Evolutionary conservation across 1,140 invertebrate species (phyloP), one percentile per base, ranked within the genome.

Genomic region (Heliothis subflexa): DNA sequence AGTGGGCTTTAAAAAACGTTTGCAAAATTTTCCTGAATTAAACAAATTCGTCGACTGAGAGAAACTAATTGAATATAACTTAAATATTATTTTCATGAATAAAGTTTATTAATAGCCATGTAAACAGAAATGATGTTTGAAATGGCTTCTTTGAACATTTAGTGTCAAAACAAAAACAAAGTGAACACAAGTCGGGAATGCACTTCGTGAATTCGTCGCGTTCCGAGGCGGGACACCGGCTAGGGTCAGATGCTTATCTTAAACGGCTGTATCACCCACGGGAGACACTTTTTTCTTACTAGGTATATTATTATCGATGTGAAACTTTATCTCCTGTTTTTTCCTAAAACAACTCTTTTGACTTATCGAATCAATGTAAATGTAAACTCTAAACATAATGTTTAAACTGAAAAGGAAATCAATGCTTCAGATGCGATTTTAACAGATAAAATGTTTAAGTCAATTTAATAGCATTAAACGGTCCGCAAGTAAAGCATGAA

Each of bases 231-330:
- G 87, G 88, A 84, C 88, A 81, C 89, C 87, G 85, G 84, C 83
- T 84, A 88, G 89, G 91, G 89, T 92, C 91, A 93, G 93, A 94
- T 94, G 87, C 75, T 92, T 94, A 94, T 94, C 93, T 94, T 94
- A 93, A 94, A 94, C 91, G 91, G 88, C 91, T 94, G 92, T 94
- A 93, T 94, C 91, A 93, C 89, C 89, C 88, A 86, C 87, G 78
- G 87, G 89, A 93, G 90, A 93, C 93, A 93, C 90, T 94, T 94
- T 94, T 94, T 92, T 93, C 87, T 92, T 82, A 89, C 86, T 83
- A n/a, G n/a, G n/a, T n/a, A 88, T 91, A 90, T 89, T 90, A 92
- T 91, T 90, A 92, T 91, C 86, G 88, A 91, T 86, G 82, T 86
- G 84, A 88, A 88, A 89, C 83, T 83, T 88, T 86, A 89, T 87